Evolutionary conservation across 1,140 invertebrate species (phyloP).

Genomic region (Drosophila seguyi): DNA sequence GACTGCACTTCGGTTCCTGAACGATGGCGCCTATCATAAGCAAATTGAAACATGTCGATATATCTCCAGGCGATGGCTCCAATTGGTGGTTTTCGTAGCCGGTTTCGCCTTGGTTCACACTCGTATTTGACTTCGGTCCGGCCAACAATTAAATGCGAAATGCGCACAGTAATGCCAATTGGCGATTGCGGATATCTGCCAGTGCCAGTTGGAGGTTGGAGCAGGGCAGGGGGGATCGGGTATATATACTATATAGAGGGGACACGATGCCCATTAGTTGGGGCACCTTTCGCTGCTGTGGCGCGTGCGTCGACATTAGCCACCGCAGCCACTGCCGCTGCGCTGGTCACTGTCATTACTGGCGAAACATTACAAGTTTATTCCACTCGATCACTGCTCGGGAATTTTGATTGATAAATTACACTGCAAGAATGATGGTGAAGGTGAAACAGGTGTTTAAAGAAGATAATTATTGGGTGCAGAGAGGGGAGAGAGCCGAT

Average conservation of each 20-base stretch:
- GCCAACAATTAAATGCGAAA: conserved; percentile 74
- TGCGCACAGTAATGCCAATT: conserved; percentile 70
- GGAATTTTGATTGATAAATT: conserved; percentile 72
- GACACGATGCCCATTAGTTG: conserved; percentile 35
- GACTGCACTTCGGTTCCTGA: conserved; percentile 46
- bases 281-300: conserved; percentile 71
- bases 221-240: background rate
- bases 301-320: conserved; percentile 69
- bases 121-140: conserved; percentile 22
- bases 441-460: background rate
- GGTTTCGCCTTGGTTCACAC: conserved; percentile 16
- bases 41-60: conserved; percentile 51
- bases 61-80: conserved; percentile 9
- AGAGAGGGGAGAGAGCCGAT: too few species aligned
- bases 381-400: conserved; percentile 59
- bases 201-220: background rate
- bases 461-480: background rate
- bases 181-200: conserved; percentile 70
- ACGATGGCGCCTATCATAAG: conserved; percentile 55
- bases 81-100: conserved; percentile 41
- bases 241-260: background rate
- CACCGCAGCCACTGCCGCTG: background rate
- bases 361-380: conserved; percentile 60
- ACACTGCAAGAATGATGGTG: conserved; percentile 32
- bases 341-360: conserved; percentile 10